A percentile compares a stretch with the other conserved stretches of the same genome.
Evolutionary conservation across 2,888 invertebrate genomes (phyloP).

Genomic region (Oxycera nigricornis): DNA sequence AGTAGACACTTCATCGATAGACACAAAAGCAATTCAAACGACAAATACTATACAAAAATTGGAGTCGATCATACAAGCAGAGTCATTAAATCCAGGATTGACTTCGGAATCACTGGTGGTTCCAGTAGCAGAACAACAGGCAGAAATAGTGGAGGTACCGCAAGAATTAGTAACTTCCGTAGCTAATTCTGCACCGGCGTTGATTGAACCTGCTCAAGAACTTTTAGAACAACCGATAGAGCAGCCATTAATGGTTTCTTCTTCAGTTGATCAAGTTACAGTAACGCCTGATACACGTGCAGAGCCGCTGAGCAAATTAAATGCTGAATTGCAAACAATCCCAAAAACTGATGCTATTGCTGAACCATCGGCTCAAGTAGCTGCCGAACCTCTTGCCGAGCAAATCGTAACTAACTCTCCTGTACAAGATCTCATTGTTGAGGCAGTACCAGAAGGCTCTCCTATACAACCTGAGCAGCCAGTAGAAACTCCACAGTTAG

Average conservation of each 20-base stretch:
- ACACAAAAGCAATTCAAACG: conserved; percentile 29
- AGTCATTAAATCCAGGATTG: not conserved
- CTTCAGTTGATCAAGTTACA: not conserved
- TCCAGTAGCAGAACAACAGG: not conserved
- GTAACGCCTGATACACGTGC: not conserved
- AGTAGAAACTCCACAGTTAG: not conserved
- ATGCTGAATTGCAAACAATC: not conserved
- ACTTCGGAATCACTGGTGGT: not conserved
- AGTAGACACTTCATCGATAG: conserved; percentile 27
- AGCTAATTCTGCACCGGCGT: not conserved
- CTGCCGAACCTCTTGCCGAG: not conserved
- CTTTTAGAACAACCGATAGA: not conserved
- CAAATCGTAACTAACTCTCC: not conserved
- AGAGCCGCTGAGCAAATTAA: not conserved
- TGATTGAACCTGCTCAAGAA: not conserved
- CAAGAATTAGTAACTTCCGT: no score
- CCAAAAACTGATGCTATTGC: not conserved
- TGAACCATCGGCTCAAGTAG: not conserved
- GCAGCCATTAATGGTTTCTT: not conserved
- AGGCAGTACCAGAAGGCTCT: not conserved
- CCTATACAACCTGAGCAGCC: not conserved
- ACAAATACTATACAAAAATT: conserved; percentile 31
- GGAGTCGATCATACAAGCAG: not conserved
- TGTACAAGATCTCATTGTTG: not conserved
- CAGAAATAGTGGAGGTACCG: not conserved